These are phyloP conservation scores for Onychomys arenicola DNA, from an alignment of 2,797 vertebrate genomes.

Conservation along the genomic window DNA sequence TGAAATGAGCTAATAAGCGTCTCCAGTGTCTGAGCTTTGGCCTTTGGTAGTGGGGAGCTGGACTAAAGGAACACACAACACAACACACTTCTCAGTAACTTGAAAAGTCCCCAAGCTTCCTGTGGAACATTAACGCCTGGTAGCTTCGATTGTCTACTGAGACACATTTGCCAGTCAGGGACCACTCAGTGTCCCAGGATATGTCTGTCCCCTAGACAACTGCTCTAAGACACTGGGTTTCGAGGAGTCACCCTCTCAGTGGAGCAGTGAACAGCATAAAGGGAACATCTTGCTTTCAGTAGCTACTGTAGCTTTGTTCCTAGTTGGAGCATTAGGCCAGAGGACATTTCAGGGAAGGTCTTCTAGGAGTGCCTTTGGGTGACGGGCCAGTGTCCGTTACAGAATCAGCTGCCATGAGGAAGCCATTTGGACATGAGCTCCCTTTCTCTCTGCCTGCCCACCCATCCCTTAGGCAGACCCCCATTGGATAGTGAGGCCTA, in stretches of 20 bases:
- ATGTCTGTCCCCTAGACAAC: background rate
- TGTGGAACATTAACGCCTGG: background rate
- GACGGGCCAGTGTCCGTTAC: background rate
- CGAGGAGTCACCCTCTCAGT: background rate
- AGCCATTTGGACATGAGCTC: background rate
- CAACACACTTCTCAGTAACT: conserved; percentile 59
- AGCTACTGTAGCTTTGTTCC: background rate
- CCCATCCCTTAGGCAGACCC: background rate
- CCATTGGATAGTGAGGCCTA: background rate
- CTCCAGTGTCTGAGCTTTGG: background rate
- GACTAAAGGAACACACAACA: background rate
- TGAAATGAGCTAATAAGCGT: background rate
- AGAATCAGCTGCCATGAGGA: background rate
- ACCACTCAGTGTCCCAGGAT: background rate
- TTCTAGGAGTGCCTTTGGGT: background rate
- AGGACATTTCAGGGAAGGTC: background rate
- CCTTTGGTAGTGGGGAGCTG: conserved; percentile 52
- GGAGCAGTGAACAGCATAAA: background rate
- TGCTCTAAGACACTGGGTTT: background rate
- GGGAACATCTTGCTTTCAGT: background rate
- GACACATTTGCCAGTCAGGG: background rate
- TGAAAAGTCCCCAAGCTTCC: conserved; percentile 75
- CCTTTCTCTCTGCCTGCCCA: background rate
- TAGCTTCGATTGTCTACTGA: conserved; percentile 64
- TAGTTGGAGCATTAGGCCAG: background rate